phyloP scores from a whole-genome alignment of 2,113 vertebrate genomes.

The Aspiorhynchus laticeps region DNA sequence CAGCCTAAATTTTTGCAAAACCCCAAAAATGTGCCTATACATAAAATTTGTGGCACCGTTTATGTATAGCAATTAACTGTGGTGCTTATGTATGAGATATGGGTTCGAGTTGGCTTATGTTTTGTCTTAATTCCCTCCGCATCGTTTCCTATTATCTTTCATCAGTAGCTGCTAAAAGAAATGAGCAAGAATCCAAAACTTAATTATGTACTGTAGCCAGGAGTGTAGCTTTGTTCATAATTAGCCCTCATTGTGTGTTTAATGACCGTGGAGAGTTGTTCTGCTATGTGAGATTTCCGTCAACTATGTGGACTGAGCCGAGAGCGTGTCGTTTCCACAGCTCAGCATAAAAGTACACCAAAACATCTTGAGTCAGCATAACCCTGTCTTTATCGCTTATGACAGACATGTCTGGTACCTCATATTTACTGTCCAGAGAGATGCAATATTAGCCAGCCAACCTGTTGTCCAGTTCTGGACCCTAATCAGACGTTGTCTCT shows the following conservation, averaged over 20 bases:
- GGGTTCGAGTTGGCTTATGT: background rate
- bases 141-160: background rate
- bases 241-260: background rate
- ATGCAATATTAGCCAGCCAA: background rate
- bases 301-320: background rate
- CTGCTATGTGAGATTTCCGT: background rate
- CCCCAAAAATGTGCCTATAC: background rate
- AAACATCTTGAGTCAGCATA: background rate
- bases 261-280: background rate
- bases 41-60: background rate
- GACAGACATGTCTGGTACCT: background rate
- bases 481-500: background rate
- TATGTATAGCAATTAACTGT: background rate
- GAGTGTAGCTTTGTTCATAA: slow-evolving; percentile 12
- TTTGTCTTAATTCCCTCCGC: background rate
- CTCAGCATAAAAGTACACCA: slow-evolving; percentile 14
- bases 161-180: slow-evolving; percentile 3
- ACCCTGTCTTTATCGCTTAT: background rate
- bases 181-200: background rate
- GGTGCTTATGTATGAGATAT: background rate
- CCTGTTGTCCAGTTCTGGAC: background rate
- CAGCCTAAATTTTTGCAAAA: too few relatives aligned
- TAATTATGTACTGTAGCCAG: background rate
- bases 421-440: background rate
- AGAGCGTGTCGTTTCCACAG: background rate